Evolutionary conservation across 2,797 vertebrate genomes (phyloP).

Genomic region (Eulemur albifrons): DNA sequence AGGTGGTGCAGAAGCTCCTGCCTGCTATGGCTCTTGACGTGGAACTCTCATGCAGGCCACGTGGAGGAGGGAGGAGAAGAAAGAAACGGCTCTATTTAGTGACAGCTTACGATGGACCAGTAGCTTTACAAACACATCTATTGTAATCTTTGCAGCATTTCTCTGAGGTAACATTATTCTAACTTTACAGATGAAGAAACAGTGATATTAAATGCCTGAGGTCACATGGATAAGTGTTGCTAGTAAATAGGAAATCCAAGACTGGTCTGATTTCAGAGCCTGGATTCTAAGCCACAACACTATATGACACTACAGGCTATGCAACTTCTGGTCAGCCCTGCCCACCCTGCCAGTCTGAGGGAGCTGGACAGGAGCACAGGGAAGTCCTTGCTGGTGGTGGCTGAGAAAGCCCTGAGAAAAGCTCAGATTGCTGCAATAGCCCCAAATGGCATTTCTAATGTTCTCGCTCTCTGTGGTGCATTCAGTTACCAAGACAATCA

Average conservation of each 20-base stretch:
- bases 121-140: background rate
- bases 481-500: conserved; percentile 80
- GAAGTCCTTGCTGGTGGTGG: too few relatives aligned
- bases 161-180: background rate
- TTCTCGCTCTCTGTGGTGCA: conserved; percentile 44
- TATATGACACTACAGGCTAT: too few relatives aligned
- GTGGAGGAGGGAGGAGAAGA: background rate
- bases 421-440: conserved; percentile 50
- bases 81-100: background rate
- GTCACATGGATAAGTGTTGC: background rate
- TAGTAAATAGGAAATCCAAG: background rate
- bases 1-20: too few relatives aligned
- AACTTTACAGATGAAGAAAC: background rate
- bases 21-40: too few relatives aligned
- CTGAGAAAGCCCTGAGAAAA: background rate
- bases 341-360: background rate
- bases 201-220: background rate
- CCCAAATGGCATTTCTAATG: conserved; percentile 65
- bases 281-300: background rate
- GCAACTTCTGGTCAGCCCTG: background rate
- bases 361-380: background rate
- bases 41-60: too few relatives aligned
- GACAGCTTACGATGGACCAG: background rate
- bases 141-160: background rate
- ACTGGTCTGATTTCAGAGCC: background rate